A percentile compares a stretch with the other conserved stretches of the same genome.
Evolutionary conservation across 2,888 invertebrate species (phyloP).

Genomic region (Zaprionus obscuricornis): DNA sequence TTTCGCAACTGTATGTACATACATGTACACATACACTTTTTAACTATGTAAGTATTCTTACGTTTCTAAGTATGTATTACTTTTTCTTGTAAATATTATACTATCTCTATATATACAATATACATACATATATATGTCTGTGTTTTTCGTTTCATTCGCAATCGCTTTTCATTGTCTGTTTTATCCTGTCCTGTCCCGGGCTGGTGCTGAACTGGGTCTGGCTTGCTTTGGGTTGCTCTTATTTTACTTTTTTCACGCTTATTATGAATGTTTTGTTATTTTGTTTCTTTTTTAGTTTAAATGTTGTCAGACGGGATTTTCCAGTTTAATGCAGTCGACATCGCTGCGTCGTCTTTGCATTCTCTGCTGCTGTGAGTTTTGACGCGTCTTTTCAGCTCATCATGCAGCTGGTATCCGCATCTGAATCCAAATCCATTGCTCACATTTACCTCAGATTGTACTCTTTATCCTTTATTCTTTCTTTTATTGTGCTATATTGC

Average conservation of each 20-base stretch:
- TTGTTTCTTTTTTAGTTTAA: conserved; percentile 61
- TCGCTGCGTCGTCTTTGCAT: conserved; percentile 26
- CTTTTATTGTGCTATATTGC: too few relatives aligned
- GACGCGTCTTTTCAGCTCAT: conserved; percentile 59
- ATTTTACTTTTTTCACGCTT: conserved; percentile 69
- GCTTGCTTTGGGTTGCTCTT: conserved; percentile 61
- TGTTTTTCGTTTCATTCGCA: conserved; percentile 28
- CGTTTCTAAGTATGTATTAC: too few relatives aligned
- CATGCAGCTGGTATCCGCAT: conserved; percentile 47
- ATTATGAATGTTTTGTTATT: conserved; percentile 59
- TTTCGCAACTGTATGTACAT: too few relatives aligned
- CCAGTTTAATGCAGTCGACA: conserved; percentile 72
- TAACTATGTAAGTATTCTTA: not conserved
- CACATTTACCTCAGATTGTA: conserved; percentile 21
- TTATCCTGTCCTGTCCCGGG: conserved; percentile 37
- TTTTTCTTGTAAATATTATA: too few relatives aligned
- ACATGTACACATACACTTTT: too few relatives aligned
- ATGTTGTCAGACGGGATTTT: conserved; percentile 81
- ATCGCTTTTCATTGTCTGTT: conserved; percentile 60
- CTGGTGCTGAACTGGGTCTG: conserved; percentile 19
- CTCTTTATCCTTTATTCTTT: conserved; percentile 23
- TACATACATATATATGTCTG: not conserved
- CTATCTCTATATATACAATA: not conserved
- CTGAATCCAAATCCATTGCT: conserved; percentile 40
- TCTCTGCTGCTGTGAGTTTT: conserved; percentile 21